Conservation (phyloP, 2,113 vertebrate genomes). For the Apeltes quadracus region DNA sequence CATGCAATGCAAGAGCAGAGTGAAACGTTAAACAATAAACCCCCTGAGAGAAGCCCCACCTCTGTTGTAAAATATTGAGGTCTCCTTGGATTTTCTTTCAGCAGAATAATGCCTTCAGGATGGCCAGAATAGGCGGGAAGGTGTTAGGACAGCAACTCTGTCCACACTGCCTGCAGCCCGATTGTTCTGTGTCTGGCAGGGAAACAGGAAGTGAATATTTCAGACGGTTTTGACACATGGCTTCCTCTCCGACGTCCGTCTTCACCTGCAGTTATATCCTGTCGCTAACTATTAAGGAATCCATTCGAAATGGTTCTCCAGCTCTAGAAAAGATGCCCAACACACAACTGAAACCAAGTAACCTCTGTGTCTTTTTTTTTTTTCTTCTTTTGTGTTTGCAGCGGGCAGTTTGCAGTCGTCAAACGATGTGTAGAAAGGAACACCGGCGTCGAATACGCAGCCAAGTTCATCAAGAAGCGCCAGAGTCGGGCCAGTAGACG, state of each 20-base stretch:
- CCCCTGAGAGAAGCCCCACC: slow-evolving; percentile 30
- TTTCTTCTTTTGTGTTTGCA: slow-evolving; percentile 67
- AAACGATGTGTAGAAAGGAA: slow-evolving; percentile 89
- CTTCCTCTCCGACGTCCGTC: slow-evolving; percentile 47
- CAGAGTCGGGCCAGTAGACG: slow-evolving; percentile 89
- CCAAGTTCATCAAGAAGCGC: slow-evolving; percentile 97
- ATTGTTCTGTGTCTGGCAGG: slow-evolving; percentile 58
- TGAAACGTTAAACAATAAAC: slow-evolving; percentile 26
- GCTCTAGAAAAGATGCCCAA: neutral
- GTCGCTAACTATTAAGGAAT: slow-evolving; percentile 24
- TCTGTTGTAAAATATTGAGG: slow-evolving; percentile 58
- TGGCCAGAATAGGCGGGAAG: slow-evolving; percentile 59
- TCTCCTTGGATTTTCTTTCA: slow-evolving; percentile 41
- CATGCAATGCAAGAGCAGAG: slow-evolving; percentile 14
- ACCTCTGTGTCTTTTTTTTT: neutral
- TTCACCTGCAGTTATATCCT: slow-evolving; percentile 39
- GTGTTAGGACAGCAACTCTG: slow-evolving; percentile 63
- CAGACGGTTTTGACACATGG: slow-evolving; percentile 32
- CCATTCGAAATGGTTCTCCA: neutral
- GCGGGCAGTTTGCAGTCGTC: slow-evolving; percentile 97
- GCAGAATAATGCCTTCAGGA: slow-evolving; percentile 26
- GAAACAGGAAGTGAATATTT: slow-evolving; percentile 69
- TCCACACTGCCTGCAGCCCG: slow-evolving; percentile 23
- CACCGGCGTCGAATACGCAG: slow-evolving; percentile 85
- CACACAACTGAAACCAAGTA: neutral